Percentiles rank a stretch among this genome's conserved stretches.
Conservation (phyloP, 2,113 vertebrate species). For the Ammodramus savannarum region DNA sequence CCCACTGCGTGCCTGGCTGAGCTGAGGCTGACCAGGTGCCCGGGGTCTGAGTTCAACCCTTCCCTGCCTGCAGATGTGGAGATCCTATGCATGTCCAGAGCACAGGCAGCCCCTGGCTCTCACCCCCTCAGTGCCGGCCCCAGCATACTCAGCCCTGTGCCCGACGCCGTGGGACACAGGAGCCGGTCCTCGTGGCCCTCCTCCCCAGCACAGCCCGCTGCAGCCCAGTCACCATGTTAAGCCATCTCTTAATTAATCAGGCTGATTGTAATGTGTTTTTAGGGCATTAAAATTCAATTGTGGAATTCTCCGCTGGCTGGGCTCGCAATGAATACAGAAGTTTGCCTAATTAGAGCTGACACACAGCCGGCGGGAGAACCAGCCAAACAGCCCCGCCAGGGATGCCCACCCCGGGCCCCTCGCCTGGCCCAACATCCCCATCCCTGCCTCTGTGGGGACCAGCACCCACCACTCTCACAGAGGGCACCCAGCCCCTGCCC, state of each 20-base stretch:
- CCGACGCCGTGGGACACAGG: not conserved
- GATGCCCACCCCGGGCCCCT: not conserved
- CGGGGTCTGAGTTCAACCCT: not conserved
- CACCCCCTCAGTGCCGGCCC: not conserved
- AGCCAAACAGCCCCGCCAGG: not conserved
- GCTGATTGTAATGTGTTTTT: conserved; percentile 64
- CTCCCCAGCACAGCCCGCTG: not conserved
- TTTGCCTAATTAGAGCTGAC: conserved; percentile 64
- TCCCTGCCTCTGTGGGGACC: not conserved
- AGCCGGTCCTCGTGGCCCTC: accelerated
- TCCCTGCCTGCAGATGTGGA: too few relatives aligned
- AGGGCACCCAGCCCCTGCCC: not conserved
- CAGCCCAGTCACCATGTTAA: conserved; percentile 39
- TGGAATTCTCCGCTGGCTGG: conserved; percentile 55
- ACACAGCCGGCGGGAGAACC: conserved; percentile 1
- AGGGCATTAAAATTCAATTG: conserved; percentile 66
- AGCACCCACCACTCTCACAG: accelerated
- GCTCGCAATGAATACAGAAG: conserved; percentile 57
- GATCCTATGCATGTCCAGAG: not conserved
- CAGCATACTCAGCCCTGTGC: accelerated
- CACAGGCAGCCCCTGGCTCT: not conserved
- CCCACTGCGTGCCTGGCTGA: not conserved
- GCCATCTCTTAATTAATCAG: conserved; percentile 65
- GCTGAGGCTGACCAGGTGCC: accelerated
- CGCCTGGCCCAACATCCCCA: not conserved